Base-by-base conservation (phyloP, 2,113 vertebrate genomes). In the Motacilla tschutschensis region DNA sequence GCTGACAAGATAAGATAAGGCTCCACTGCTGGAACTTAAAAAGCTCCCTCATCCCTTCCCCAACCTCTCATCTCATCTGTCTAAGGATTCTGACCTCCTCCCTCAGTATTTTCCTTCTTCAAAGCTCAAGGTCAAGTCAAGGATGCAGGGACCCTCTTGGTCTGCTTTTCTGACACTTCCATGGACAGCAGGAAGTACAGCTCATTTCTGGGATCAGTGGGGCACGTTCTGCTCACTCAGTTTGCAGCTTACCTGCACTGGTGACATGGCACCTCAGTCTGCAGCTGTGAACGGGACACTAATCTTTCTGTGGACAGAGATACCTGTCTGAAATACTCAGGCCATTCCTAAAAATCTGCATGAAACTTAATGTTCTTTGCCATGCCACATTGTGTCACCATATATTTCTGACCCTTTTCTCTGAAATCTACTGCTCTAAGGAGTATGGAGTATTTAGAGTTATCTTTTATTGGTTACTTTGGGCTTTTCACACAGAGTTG, bases 151-250 rank as follows among this genome's bases (percentile, higher is more conserved):
- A 44, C 11, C 18, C 29, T 65, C 44, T 51, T 55, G 17, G 8
- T 51, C 38, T 43, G 11, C 14, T 72, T 72, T 58, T 55, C 12
- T 57, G 20, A 28, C 14, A 7, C 33, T 64, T 60, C 15, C 57
- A 20, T 0, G 0, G 21, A 12, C 58, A 7, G 5, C 2, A 5
- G 55, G 21, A 73, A 55, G 50, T 9, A 24, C 8, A 69, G 41
- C 17, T 63, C 13, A 10, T 54, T 51, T 36, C 35, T 50, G 29
- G 40, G 35, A 29, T 20, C n/a, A 26, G 21, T 22, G 44, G n/a
- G 13, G 4, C 16, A 6, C 7, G 4, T 58, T 58, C 38, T 36
- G 16, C 59, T 58, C 25, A 21, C 17, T 54, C 22, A 17, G 36
- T 48, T 36, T 71, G 57, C 22, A 50, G 50, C 36, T 57, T 44